A percentile compares a stretch with the other conserved stretches of the same genome.
Evolutionary conservation across 2,797 vertebrate species (phyloP).

Genomic region (Rhinoraja longicauda): DNA sequence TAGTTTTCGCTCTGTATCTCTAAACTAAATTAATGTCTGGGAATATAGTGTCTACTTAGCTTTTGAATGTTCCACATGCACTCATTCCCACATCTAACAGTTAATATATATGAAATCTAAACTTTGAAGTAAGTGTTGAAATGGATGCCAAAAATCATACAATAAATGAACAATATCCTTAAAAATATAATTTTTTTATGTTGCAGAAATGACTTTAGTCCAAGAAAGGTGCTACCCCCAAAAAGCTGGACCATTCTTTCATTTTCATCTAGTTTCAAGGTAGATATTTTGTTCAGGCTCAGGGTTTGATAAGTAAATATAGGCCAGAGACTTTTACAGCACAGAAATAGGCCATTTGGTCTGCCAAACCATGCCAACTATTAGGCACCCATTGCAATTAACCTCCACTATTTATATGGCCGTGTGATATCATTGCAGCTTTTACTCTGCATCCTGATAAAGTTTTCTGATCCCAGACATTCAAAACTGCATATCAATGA

Average conservation of each 20-base stretch:
- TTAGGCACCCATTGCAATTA: too few relatives aligned
- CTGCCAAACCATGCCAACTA: too few relatives aligned
- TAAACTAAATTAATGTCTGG: background rate
- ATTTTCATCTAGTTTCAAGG: background rate
- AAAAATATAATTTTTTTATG: background rate
- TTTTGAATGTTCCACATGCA: background rate
- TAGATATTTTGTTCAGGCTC: background rate
- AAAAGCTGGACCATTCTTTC: background rate
- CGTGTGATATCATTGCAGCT: background rate
- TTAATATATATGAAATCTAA: background rate
- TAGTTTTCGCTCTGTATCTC: too few relatives aligned
- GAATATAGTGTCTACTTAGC: background rate
- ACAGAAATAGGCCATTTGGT: too few relatives aligned
- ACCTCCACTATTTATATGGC: too few relatives aligned
- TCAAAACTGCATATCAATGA: background rate
- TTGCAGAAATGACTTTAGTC: background rate
- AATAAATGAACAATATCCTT: background rate
- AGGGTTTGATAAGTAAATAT: background rate
- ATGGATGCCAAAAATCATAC: background rate
- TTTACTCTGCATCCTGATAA: background rate
- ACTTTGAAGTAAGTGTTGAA: background rate
- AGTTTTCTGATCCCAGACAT: background rate
- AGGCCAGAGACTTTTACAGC: too few relatives aligned
- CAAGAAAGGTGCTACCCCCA: background rate
- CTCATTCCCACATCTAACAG: background rate